Conservation (phyloP, 2,888 invertebrate species). For the Pasiphila rectangulata region DNA sequence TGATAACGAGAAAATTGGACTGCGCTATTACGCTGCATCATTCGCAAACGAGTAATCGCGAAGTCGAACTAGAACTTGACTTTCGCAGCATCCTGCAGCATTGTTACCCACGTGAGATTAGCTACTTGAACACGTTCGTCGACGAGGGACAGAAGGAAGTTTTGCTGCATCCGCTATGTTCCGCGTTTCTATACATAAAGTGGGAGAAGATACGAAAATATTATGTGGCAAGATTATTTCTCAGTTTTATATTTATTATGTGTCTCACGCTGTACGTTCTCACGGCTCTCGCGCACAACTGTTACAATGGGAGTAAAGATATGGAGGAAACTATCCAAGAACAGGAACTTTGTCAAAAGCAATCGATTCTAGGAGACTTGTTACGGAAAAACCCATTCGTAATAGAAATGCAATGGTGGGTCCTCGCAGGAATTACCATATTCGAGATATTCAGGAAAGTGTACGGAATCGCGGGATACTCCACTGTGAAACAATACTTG, state of each 20-base stretch:
- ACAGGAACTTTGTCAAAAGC: slow-evolving; percentile 88
- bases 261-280: slow-evolving; percentile 91
- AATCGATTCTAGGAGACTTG: slow-evolving; percentile 88
- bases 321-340: slow-evolving; percentile 87
- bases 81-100: slow-evolving; percentile 91
- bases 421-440: slow-evolving; percentile 87
- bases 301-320: slow-evolving; percentile 90
- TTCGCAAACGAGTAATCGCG: slow-evolving; percentile 88
- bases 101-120: slow-evolving; percentile 91
- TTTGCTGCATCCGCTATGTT: slow-evolving; percentile 91
- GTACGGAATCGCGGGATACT: slow-evolving; percentile 90
- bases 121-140: slow-evolving; percentile 92
- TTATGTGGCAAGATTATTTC: slow-evolving; percentile 88
- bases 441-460: slow-evolving; percentile 90
- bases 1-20: slow-evolving; percentile 90
- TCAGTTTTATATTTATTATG: slow-evolving; percentile 89
- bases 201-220: slow-evolving; percentile 95
- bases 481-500: slow-evolving; percentile 89
- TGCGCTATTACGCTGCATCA: slow-evolving; percentile 89
- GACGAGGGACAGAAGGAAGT: slow-evolving; percentile 95
- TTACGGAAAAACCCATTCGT: slow-evolving; percentile 87
- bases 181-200: slow-evolving; percentile 92
- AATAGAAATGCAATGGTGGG: slow-evolving; percentile 92
- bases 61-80: slow-evolving; percentile 90
- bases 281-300: slow-evolving; percentile 91